These are phyloP conservation scores for Pseudobourletiella spinata DNA, from an alignment of 1,140 invertebrate genomes.

Conservation along the genomic window DNA sequence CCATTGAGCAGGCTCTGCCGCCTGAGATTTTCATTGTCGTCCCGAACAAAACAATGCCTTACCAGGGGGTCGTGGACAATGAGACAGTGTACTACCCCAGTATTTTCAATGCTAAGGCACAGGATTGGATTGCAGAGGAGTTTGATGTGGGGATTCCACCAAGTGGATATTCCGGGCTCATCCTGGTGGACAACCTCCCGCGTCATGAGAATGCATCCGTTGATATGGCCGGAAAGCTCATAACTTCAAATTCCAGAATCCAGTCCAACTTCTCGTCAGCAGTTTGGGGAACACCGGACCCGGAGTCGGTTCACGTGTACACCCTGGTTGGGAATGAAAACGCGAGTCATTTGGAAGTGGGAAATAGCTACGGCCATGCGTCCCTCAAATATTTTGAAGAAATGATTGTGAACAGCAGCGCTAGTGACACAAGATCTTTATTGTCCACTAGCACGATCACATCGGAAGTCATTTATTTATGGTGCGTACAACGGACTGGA, in stretches of 20 bases:
- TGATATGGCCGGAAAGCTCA: background rate
- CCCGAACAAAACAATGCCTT: background rate
- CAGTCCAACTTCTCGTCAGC: background rate
- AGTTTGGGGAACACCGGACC: slow-evolving; percentile 6
- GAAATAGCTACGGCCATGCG: slow-evolving; percentile 27
- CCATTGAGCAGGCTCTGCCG: background rate
- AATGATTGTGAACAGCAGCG: background rate
- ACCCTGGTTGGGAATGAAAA: background rate
- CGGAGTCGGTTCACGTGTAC: slow-evolving; percentile 7
- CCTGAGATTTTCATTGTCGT: background rate
- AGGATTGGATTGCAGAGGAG: background rate
- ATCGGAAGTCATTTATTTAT: slow-evolving; percentile 13
- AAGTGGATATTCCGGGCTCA: slow-evolving; percentile 11
- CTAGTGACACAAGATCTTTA: slow-evolving; percentile 5
- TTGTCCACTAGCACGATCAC: slow-evolving; percentile 12
- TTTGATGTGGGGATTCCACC: background rate
- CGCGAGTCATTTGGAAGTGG: slow-evolving; percentile 18
- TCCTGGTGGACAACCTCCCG: slow-evolving; percentile 24
- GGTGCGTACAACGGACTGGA: slow-evolving; percentile 21
- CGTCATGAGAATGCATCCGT: slow-evolving; percentile 3
- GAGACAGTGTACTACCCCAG: slow-evolving; percentile 10
- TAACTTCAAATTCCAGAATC: slow-evolving; percentile 1
- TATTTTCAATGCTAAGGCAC: slow-evolving; percentile 1
- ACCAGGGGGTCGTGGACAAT: slow-evolving; percentile 8
- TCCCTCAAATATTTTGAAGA: background rate